Evolutionary conservation across 2,797 vertebrate species (phyloP).

Genomic region (Ibycter americanus): DNA sequence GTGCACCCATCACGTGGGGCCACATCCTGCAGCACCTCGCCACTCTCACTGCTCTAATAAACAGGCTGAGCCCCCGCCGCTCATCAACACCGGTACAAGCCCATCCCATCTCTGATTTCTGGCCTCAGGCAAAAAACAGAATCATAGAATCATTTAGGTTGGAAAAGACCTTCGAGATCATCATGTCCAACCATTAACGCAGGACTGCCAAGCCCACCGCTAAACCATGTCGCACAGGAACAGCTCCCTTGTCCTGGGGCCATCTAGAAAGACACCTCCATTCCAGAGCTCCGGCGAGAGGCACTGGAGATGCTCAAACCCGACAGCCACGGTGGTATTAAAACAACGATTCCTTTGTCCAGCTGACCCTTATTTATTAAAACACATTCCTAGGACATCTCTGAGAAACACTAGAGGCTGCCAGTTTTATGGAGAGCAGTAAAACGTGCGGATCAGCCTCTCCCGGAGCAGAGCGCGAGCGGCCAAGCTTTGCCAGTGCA

Average conservation of each 20-base stretch:
- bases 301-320: not conserved
- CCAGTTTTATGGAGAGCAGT: not conserved
- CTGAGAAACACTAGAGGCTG: constrained; percentile 5
- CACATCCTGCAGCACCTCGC: not conserved
- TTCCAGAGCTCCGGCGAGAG: not conserved
- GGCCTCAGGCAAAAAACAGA: fast-evolving
- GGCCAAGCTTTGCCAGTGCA: not conserved
- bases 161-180: too few species aligned
- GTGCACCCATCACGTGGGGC: fast-evolving
- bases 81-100: not conserved
- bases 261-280: not conserved
- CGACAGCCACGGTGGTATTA: fast-evolving
- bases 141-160: too few species aligned
- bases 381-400: not conserved
- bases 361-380: not conserved
- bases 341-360: not conserved
- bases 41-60: fast-evolving
- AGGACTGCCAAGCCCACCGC: too few species aligned
- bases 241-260: not conserved
- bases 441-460: not conserved
- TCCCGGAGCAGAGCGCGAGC: not conserved
- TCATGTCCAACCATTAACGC: too few species aligned
- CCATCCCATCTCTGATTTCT: not conserved
- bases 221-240: too few species aligned
- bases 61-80: not conserved